Base-by-base conservation (phyloP, 2,888 invertebrate genomes). In the Caenorhabditis sp. region DNA sequence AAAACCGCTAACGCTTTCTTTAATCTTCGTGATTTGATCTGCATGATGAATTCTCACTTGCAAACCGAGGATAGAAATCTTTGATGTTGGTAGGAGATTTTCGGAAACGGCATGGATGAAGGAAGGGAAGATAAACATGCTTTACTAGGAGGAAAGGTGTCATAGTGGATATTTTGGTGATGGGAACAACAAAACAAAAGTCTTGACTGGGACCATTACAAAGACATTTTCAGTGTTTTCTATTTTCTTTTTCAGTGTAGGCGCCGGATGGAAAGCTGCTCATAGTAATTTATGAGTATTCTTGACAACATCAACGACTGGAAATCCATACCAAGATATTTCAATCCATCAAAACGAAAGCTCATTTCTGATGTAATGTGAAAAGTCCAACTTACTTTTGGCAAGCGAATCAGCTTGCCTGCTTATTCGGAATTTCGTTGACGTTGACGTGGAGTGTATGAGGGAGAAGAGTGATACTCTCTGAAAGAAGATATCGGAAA, bases 401-500 rank as follows among this genome's bases (percentile, higher is more conserved):
- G 61, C 66, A 35, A 44, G 66, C 49, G 41, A 59, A 38, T 22
- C 26, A 26, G 59, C 59, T 61, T 49, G 58, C 77, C 41, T 51
- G 47, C 68, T 69, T 59, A 63, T 77, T 69, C 54, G 54, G 68
- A 63, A 69, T 77, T 69, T 44, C 38, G 24, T 38, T 73, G 61
- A 61, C 73, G 74, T 76, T 68, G 77, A 76, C 68, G 76, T 47
- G 47, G 66, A 66, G 47, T 49, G 47, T 22, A 75, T 75, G 68
- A 58, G 61, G 24, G 74, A 16, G 49, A 51, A 47, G 51, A 24
- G 61, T 44, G 73, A 73, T 61, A 61, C 38, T 68, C 68, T 68
- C 73, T 73, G 76, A 68, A 76, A 76, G 68, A 59, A 76, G 68
- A 76, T 58, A 51, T 47, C 64, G 58, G 63, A 63, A 35, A 68